phyloP scores from a whole-genome alignment of 2,113 vertebrate species.

The Corythoichthys haematopterus region DNA sequence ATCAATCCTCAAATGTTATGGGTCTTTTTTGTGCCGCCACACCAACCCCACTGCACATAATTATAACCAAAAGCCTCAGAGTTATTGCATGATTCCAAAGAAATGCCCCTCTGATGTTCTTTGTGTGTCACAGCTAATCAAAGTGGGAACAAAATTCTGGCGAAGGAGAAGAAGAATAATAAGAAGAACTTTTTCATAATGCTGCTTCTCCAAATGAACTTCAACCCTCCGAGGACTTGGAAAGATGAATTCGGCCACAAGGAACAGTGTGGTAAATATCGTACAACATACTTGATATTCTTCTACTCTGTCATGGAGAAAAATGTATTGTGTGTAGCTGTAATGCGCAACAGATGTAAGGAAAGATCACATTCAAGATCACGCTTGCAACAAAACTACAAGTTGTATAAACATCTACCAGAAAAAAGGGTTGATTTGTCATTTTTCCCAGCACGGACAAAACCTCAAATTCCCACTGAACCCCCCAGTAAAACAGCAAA shows the following conservation, averaged over 20 bases:
- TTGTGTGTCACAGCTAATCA: slow-evolving; percentile 60
- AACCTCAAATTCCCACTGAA: slow-evolving; percentile 24
- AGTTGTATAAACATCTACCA: slow-evolving; percentile 18
- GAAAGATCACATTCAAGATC: slow-evolving; percentile 21
- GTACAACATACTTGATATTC: slow-evolving; percentile 30
- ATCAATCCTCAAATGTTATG: slow-evolving; percentile 56
- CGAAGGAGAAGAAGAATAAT: slow-evolving; percentile 56
- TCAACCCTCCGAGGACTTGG: slow-evolving; percentile 16
- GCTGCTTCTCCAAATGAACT: slow-evolving; percentile 16
- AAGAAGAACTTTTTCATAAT: slow-evolving; percentile 28
- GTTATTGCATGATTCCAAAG: slow-evolving; percentile 56
- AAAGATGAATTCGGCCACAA: slow-evolving; percentile 30
- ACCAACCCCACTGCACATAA: slow-evolving; percentile 54
- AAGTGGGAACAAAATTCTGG: slow-evolving; percentile 55
- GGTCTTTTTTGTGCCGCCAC: slow-evolving; percentile 34
- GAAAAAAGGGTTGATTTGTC: slow-evolving; percentile 12
- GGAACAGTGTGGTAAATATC: slow-evolving; percentile 36
- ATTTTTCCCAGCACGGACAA: slow-evolving; percentile 33
- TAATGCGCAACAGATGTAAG: slow-evolving; percentile 57
- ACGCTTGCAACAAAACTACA: slow-evolving; percentile 25
- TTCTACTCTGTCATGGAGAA: slow-evolving; percentile 42
- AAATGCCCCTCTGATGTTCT: slow-evolving; percentile 56
- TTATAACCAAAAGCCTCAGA: slow-evolving; percentile 70
- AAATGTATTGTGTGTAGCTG: slow-evolving; percentile 37
- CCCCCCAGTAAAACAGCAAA: slow-evolving; percentile 5